A percentile compares a stretch with the other conserved stretches of the same genome.
These are phyloP conservation scores for Microplitis manilae DNA, from an alignment of 2,888 invertebrate genomes.

Conservation along the genomic window DNA sequence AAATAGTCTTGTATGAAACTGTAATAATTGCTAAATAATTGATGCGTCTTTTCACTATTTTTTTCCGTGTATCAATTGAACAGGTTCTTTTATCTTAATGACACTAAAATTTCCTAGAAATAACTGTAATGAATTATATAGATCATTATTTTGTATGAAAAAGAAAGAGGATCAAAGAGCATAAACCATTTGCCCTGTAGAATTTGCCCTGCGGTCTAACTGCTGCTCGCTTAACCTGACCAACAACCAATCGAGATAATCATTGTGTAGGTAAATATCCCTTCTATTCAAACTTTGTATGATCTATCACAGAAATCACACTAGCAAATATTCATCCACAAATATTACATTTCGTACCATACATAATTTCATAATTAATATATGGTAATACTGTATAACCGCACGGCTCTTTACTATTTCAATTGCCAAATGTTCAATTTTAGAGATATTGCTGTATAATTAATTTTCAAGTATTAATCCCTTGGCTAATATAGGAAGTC, in stretches of 20 bases:
- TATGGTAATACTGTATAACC: not conserved
- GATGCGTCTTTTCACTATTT: too few relatives aligned
- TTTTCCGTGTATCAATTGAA: too few relatives aligned
- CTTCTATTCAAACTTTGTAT: slow-evolving; percentile 48
- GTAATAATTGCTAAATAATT: too few relatives aligned
- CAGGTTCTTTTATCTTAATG: too few relatives aligned
- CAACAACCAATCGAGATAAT: slow-evolving; percentile 67
- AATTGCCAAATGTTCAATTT: too few relatives aligned
- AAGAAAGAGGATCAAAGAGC: not conserved
- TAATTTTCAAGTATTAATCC: too few relatives aligned
- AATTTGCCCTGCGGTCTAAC: slow-evolving; percentile 67
- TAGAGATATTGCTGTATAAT: too few relatives aligned
- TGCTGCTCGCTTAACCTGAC: slow-evolving; percentile 64
- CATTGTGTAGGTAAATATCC: slow-evolving; percentile 69
- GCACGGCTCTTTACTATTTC: too few relatives aligned
- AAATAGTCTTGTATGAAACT: too few relatives aligned
- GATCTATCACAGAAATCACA: not conserved
- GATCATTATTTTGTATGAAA: not conserved
- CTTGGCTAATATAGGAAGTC: too few relatives aligned
- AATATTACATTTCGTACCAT: not conserved
- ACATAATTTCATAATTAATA: not conserved
- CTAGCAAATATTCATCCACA: not conserved
- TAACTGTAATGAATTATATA: too few relatives aligned
- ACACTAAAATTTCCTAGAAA: too few relatives aligned
- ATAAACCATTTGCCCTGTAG: slow-evolving; percentile 50